Conservation (phyloP, 2,888 invertebrate species). For the Auanema sp. region DNA sequence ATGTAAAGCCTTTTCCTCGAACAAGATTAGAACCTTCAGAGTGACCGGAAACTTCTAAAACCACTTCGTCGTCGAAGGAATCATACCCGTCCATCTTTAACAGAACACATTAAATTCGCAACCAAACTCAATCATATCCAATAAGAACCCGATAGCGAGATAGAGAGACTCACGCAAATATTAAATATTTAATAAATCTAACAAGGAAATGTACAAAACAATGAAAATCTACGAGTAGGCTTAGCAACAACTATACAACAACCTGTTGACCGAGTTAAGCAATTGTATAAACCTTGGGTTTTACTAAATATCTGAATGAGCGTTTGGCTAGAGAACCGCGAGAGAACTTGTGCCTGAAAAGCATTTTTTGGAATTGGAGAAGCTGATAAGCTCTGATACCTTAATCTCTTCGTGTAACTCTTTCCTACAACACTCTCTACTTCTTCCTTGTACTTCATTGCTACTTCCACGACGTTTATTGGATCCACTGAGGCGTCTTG, state of each 20-base stretch:
- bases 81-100: no score
- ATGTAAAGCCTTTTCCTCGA: no score
- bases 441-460: constrained; percentile 47
- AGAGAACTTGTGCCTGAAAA: constrained; percentile 55
- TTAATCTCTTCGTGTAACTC: constrained; percentile 39
- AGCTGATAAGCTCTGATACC: constrained; percentile 11
- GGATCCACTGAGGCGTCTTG: constrained; percentile 18
- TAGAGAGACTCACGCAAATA: no score
- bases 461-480: constrained; percentile 50
- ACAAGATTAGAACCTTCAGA: no score
- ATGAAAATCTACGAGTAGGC: no score
- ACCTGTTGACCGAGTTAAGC: constrained; percentile 28
- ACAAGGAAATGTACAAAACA: no score
- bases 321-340: constrained; percentile 55
- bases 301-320: constrained; percentile 53
- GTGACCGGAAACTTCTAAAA: no score
- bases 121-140: no score
- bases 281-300: constrained; percentile 56
- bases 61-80: no score
- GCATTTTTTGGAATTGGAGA: constrained; percentile 1
- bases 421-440: constrained; percentile 43
- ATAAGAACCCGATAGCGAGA: no score
- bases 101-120: no score
- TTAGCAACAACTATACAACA: neutral
- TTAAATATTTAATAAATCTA: no score